Evolutionary conservation across 2,113 vertebrate species (phyloP).

Genomic region (Ranitomeya variabilis): DNA sequence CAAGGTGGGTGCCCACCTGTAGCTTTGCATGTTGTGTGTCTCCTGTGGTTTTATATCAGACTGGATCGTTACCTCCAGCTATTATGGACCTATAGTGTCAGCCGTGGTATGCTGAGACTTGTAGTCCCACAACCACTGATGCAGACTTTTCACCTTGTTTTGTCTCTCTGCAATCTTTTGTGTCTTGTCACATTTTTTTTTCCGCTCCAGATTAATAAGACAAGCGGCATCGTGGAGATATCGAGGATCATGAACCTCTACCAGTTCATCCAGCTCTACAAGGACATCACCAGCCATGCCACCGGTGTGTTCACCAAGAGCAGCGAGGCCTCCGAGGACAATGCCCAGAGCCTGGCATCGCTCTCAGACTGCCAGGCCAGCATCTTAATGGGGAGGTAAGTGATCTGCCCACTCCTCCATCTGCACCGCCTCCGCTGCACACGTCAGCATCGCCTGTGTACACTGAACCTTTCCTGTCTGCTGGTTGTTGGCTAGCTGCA

Average conservation of each 20-base stretch:
- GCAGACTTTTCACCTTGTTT: too few species aligned
- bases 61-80: too few species aligned
- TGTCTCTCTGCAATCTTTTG: background rate
- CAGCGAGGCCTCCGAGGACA: slow-evolving; percentile 72
- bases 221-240: slow-evolving; percentile 86
- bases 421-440: background rate
- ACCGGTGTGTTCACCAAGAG: slow-evolving; percentile 79
- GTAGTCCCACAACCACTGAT: background rate
- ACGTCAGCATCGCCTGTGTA: background rate
- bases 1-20: slow-evolving; percentile 78
- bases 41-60: background rate
- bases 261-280: slow-evolving; percentile 96
- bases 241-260: slow-evolving; percentile 97
- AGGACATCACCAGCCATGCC: slow-evolving; percentile 92
- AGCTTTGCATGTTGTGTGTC: background rate
- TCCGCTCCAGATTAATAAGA: slow-evolving; percentile 90
- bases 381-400: slow-evolving; percentile 96
- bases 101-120: background rate
- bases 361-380: slow-evolving; percentile 90
- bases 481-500: too few species aligned
- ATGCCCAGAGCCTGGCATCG: slow-evolving; percentile 69
- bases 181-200: slow-evolving; percentile 54
- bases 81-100: too few species aligned
- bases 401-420: background rate
- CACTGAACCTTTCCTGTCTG: background rate